Evolutionary conservation across 1,140 invertebrate genomes (phyloP).

Genomic region (Megalonaias nervosa): DNA sequence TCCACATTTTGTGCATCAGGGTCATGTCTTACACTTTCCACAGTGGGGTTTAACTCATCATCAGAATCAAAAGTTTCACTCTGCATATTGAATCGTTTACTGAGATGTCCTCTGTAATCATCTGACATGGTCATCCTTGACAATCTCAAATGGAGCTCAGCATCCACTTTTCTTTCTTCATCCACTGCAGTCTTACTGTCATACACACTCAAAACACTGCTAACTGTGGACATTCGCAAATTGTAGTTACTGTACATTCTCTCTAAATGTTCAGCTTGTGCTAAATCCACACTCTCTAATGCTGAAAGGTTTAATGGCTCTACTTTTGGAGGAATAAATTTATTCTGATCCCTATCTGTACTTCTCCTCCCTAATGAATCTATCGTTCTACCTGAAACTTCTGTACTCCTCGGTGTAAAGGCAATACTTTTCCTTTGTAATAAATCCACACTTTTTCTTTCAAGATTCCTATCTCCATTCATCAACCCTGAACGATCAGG

Average conservation of each 20-base stretch:
- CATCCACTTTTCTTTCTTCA: slow-evolving; percentile 52
- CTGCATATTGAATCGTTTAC: slow-evolving; percentile 39
- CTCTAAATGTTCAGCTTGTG: slow-evolving; percentile 20
- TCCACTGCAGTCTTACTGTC: too few relatives aligned
- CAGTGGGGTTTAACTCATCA: slow-evolving; percentile 6
- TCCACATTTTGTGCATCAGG: neutral
- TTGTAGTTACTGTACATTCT: too few relatives aligned
- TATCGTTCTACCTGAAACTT: slow-evolving; percentile 17
- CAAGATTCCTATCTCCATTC: too few relatives aligned
- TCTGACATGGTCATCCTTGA: slow-evolving; percentile 65
- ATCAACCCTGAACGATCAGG: too few relatives aligned
- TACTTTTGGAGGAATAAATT: slow-evolving; percentile 25
- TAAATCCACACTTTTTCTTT: slow-evolving; percentile 4
- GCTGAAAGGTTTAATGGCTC: slow-evolving; percentile 60
- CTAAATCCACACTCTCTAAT: slow-evolving; percentile 41
- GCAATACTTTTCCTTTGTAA: slow-evolving; percentile 16
- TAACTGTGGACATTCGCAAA: too few relatives aligned
- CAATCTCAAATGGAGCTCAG: slow-evolving; percentile 55
- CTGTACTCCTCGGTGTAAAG: slow-evolving; percentile 29
- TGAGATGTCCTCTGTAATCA: slow-evolving; percentile 46
- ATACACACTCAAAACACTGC: too few relatives aligned
- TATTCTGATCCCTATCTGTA: too few relatives aligned
- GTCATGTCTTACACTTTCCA: too few relatives aligned
- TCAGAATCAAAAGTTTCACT: slow-evolving; percentile 41
- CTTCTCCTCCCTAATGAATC: too few relatives aligned